Conservation (phyloP, 2,888 invertebrate genomes). For the Ophion costatus region DNA sequence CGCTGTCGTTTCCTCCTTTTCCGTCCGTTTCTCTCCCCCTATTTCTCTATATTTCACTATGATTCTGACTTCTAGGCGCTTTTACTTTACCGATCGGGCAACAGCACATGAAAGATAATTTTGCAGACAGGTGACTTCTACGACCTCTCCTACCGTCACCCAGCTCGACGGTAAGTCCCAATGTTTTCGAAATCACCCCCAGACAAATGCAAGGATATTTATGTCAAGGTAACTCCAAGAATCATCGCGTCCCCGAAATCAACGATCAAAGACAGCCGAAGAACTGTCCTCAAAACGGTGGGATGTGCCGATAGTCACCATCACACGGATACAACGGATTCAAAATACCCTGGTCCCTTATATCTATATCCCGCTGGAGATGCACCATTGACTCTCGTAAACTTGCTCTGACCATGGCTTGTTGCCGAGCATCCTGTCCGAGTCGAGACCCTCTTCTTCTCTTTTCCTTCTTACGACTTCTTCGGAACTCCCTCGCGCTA, state of each 20-base stretch:
- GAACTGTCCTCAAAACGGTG: neutral
- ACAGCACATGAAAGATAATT: neutral
- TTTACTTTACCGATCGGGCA: constrained; percentile 24
- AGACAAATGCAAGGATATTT: neutral
- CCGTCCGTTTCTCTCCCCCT: constrained; percentile 1
- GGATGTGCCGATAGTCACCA: neutral
- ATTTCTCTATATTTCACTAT: neutral
- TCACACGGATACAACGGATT: neutral
- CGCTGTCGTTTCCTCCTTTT: constrained; percentile 25
- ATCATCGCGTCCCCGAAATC: neutral
- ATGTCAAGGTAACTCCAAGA: neutral
- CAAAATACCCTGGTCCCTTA: constrained; percentile 25
- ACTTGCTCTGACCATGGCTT: constrained; percentile 48
- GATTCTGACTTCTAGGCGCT: constrained; percentile 1
- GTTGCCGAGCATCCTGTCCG: constrained; percentile 43
- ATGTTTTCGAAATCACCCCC: neutral
- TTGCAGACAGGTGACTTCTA: neutral
- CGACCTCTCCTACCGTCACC: neutral
- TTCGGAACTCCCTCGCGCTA: constrained; percentile 47
- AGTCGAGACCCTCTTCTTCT: constrained; percentile 31
- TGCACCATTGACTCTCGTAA: constrained; percentile 29
- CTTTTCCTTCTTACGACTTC: constrained; percentile 42
- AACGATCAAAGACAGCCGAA: neutral
- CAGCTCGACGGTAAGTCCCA: neutral
- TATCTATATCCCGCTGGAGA: constrained; percentile 10